phyloP scores from a whole-genome alignment of 2,797 vertebrate genomes.

The Paedocypris micromegethes region DNA sequence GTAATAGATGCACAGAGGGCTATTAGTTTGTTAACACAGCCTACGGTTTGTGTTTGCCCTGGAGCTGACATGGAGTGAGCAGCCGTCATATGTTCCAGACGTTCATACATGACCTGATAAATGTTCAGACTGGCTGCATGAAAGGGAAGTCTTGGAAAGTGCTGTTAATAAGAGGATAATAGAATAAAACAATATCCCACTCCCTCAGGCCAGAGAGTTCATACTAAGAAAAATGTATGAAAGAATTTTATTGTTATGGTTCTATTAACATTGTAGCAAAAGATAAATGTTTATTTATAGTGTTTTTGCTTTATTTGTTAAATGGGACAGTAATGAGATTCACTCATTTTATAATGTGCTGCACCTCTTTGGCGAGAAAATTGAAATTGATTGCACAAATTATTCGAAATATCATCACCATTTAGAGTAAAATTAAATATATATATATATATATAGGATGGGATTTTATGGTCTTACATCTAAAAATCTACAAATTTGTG shows the following conservation, averaged over 20 bases:
- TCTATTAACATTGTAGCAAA: conserved; percentile 75
- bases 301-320: conserved; percentile 53
- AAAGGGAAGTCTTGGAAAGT: conserved; percentile 66
- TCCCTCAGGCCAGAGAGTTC: conserved; percentile 66
- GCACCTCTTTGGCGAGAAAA: conserved; percentile 38
- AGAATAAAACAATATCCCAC: conserved; percentile 79
- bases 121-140: conserved; percentile 67
- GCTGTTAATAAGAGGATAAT: conserved; percentile 81
- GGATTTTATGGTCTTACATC: too few relatives aligned
- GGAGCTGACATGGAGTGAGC: conserved; percentile 69
- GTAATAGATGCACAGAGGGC: conserved; percentile 60
- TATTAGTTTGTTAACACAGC: conserved; percentile 43
- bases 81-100: conserved; percentile 71
- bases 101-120: conserved; percentile 75
- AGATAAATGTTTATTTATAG: conserved; percentile 60
- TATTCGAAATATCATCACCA: too few relatives aligned
- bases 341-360: conserved; percentile 26
- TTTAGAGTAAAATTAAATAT: too few relatives aligned
- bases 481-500: too few relatives aligned
- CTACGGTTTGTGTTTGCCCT: conserved; percentile 54
- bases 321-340: conserved; percentile 48
- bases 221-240: conserved; percentile 71
- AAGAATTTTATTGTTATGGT: conserved; percentile 70
- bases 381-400: conserved; percentile 26
- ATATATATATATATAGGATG: too few relatives aligned